These are phyloP conservation scores for Campoplex nolae DNA, from an alignment of 2,888 invertebrate genomes.

Conservation along the genomic window DNA sequence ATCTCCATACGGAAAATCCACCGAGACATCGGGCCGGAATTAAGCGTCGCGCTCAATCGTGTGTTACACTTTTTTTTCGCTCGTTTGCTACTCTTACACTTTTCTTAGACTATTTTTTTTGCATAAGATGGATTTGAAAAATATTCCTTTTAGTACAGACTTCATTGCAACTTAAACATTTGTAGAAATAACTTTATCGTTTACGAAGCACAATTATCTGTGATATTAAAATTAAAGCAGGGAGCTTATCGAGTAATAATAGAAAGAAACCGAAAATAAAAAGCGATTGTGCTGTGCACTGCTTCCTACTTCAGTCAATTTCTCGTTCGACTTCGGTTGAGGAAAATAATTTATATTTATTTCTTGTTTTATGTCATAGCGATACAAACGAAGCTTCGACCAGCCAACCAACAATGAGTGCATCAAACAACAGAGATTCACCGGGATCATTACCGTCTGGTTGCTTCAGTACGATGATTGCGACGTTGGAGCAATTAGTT, in stretches of 20 bases:
- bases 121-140: background rate
- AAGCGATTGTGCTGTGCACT: too few species aligned
- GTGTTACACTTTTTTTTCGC: conserved; percentile 8
- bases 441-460: conserved; percentile 60
- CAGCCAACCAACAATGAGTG: background rate
- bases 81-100: background rate
- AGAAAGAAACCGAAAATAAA: too few species aligned
- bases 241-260: too few species aligned
- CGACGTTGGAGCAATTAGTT: conserved; percentile 75
- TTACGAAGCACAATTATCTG: too few species aligned
- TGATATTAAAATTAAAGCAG: too few species aligned
- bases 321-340: background rate
- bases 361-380: background rate
- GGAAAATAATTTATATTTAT: background rate
- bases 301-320: background rate
- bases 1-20: background rate
- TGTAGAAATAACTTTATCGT: too few species aligned
- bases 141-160: background rate
- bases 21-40: background rate
- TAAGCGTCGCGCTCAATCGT: conserved; percentile 42
- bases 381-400: conserved; percentile 30
- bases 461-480: conserved; percentile 76
- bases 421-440: conserved; percentile 24
- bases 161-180: too few species aligned
- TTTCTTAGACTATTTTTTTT: background rate